A percentile compares a stretch with the other conserved stretches of the same genome.
These are phyloP conservation scores for Athetis lepigone DNA, from an alignment of 2,888 invertebrate genomes.

Conservation along the genomic window DNA sequence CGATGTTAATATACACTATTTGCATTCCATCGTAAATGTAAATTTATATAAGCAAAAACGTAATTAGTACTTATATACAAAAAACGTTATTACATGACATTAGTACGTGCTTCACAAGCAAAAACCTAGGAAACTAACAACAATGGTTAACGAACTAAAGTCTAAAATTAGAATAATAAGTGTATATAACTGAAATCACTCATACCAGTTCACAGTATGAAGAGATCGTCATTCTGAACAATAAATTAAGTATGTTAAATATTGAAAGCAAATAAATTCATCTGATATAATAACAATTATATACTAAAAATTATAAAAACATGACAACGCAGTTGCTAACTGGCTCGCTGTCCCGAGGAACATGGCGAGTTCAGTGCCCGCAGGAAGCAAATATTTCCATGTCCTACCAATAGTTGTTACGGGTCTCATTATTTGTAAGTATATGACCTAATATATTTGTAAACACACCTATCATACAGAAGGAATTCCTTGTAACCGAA, in stretches of 20 bases:
- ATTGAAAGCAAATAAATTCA: not conserved
- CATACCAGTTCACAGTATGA: conserved; percentile 67
- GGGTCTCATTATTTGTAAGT: no score
- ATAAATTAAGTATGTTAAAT: conserved; percentile 46
- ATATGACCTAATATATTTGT: no score
- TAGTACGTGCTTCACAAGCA: conserved; percentile 15
- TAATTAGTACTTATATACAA: conserved; percentile 5
- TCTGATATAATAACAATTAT: not conserved
- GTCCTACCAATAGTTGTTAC: no score
- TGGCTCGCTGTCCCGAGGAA: no score
- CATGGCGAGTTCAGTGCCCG: no score
- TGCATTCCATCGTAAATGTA: not conserved
- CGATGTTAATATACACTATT: not conserved
- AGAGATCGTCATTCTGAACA: conserved; percentile 68
- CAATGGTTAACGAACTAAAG: conserved; percentile 25
- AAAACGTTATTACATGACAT: conserved; percentile 10
- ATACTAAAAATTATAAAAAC: no score
- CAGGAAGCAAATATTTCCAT: no score
- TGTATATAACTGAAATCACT: conserved; percentile 32
- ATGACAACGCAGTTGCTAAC: no score
- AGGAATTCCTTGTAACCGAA: no score
- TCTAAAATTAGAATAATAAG: conserved; percentile 18
- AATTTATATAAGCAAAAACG: conserved; percentile 7
- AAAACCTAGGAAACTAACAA: conserved; percentile 22
- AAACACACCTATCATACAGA: no score